Base-by-base conservation (phyloP, 2,888 invertebrate species). In the Callosobruchus maculatus region DNA sequence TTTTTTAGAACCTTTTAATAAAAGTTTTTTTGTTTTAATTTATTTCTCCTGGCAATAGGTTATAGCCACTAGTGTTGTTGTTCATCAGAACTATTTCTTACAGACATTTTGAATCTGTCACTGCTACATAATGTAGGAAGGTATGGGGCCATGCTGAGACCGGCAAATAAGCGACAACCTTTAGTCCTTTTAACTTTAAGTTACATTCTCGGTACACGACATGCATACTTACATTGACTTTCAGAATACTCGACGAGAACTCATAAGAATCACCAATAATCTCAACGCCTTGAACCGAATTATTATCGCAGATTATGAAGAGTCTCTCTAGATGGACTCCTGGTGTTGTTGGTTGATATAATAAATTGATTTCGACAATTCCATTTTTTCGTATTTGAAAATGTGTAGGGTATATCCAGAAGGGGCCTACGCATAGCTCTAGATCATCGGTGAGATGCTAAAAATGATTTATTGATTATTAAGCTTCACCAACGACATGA, bases 251-350 rank as follows among this genome's bases (percentile, higher is more conserved):
- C 21, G 80, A 78, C 21, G 86, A 83, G 76, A 87, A 88, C 49
- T 83, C 77, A 0, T 88, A 74, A 20, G 87, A 87, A 77, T 89
- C 88, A 0, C 88, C 89, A 22, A 88, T 81, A 67, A 89, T 78
- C 76, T 88, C 88, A 2, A 87, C 78, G 70, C 84, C 81, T 73
- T 86, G 79, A 30, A 84, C 81, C 0, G 85, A 81, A 70, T 85
- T 85, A 78, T 88, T 89, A 77, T 88, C 85, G 73, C 88, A 87
- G 20, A 88, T 78, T 21, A 88, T 74, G 73, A 83, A 85, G 18
- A 88, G 75, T 70, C 86, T 87, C 76, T 88, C 88, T 0, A 85
- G 82, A 81, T 86, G 82, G 70, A 88, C 77, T 20, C 88, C 88
- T 21, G 79, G 81, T 69, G 81, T 76, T 20, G 79, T 77, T 0